phyloP scores from a whole-genome alignment of 2,888 invertebrate genomes.

The Pachydiplax longipennis region DNA sequence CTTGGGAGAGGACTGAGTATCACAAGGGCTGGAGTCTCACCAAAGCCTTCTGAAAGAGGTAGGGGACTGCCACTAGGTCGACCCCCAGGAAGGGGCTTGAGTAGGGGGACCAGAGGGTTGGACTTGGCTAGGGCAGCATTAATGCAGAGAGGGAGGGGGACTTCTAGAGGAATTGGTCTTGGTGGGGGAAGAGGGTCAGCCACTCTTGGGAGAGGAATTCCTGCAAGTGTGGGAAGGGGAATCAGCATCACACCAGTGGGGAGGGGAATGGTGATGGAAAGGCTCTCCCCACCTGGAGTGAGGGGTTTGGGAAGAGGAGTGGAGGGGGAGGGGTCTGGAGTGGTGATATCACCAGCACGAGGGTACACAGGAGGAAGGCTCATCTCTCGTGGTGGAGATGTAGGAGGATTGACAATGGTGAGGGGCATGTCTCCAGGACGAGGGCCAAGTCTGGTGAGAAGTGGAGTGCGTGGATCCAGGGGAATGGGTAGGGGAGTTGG shows the following conservation, averaged over 20 bases:
- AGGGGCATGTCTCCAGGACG: constrained; percentile 6
- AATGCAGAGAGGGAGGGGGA: not conserved
- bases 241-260: constrained; percentile 10
- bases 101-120: not conserved
- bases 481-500: constrained; percentile 6
- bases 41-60: not conserved
- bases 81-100: not conserved
- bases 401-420: not conserved
- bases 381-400: not conserved
- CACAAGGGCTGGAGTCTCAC: not conserved
- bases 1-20: not conserved
- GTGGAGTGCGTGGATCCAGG: not conserved
- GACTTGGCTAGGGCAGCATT: not conserved
- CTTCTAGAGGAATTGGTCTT: not conserved
- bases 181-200: constrained; percentile 11
- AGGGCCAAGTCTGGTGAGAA: not conserved
- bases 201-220: not conserved
- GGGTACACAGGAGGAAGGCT: not conserved
- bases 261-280: constrained; percentile 3
- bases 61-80: not conserved
- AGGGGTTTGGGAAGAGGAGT: not conserved
- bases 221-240: not conserved
- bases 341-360: not conserved
- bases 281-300: not conserved
- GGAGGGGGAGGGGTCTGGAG: not conserved